These are phyloP conservation scores for Elephas maximus DNA, from an alignment of 2,113 vertebrate genomes.

Conservation along the genomic window DNA sequence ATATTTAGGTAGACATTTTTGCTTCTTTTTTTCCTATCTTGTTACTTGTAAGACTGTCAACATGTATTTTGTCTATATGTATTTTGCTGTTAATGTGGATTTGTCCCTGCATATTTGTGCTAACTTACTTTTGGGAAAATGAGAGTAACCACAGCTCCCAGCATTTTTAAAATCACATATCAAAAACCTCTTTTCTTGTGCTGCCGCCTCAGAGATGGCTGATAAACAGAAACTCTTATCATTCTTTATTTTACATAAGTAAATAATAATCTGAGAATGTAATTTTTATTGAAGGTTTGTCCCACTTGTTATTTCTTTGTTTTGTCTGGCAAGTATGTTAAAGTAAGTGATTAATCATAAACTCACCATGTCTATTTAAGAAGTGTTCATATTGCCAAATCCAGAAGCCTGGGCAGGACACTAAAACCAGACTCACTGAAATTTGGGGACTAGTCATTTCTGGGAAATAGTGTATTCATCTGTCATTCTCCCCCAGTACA, in stretches of 20 bases:
- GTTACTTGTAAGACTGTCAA: no score
- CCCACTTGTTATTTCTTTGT: background rate
- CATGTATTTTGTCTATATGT: no score
- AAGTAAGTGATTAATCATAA: background rate
- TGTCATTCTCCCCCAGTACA: background rate
- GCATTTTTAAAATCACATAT: background rate
- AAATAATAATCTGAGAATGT: background rate
- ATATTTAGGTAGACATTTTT: no score
- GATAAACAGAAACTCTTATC: background rate
- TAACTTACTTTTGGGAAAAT: no score
- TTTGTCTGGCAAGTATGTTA: background rate
- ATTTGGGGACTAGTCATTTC: background rate
- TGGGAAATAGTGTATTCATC: background rate
- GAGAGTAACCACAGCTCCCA: background rate
- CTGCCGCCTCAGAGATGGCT: background rate
- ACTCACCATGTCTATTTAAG: background rate
- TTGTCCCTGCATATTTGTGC: no score
- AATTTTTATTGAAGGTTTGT: background rate
- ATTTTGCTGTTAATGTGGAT: no score
- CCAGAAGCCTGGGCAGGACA: background rate
- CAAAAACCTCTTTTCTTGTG: background rate
- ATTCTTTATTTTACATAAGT: background rate
- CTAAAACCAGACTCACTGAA: background rate
- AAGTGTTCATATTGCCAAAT: background rate
- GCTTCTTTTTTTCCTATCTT: no score